Evolutionary conservation across 1,140 invertebrate species (phyloP), one percentile per base, ranked within the genome.

Genomic region (Mylabris phalerata): DNA sequence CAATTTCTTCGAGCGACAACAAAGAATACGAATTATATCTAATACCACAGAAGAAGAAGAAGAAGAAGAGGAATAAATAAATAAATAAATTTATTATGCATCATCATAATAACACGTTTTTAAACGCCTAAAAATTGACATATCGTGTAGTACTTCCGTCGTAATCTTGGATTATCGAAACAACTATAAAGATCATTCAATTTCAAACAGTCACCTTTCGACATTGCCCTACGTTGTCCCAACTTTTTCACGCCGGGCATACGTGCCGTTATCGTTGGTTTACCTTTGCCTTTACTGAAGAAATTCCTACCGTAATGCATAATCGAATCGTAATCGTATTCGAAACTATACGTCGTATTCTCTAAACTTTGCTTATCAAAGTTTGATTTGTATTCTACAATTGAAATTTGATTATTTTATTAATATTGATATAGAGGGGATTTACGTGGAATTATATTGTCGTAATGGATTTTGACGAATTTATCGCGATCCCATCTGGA

Each of bases 311-410:
- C 86, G 64, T 88, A 88, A 67, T 88, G 86, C 85, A 88, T 87
- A 40, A 88, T 85, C 38, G 83, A 86, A 50, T 85, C 79, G 65
- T 84, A 87, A 66, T 88, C 86, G 63, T 88, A 88, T 59, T 85
- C 82, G 69, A 81, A 85, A 50, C 74, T 77, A 62, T 81, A 80
- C 0, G 82, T 81, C 19, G 82, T 83, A 65, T 85, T 84, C 43
- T 75, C 79, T 57, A 77, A 68, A 62, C 79, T 80, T 63, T 84
- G 75, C 72, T 87, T 81, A 61, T 82, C 75, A 72, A 87, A 80
- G 73, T 86, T 79, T 9, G 75, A 73, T 55, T 76, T 68, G 61
- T 78, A 83, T 58, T 75, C 82, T 83, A 70, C 40, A 78, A 76
- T 11, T 57, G 63, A 62, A 55, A 58, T 26, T 42, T 13, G 13